Conservation (phyloP, 1,140 invertebrate genomes). For the Stenopsyche tienmushanensis region DNA sequence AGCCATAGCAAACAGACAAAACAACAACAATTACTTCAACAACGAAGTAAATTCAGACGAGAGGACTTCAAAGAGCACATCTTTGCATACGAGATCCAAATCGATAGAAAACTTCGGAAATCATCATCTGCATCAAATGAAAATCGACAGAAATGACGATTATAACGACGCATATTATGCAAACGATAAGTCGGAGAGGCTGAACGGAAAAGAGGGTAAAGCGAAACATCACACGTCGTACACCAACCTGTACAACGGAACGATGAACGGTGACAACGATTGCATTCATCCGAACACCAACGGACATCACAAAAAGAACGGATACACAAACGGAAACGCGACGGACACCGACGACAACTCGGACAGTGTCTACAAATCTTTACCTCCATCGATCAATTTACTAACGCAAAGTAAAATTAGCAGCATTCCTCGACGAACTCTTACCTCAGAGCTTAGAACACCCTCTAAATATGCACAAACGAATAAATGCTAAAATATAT, state of each 20-base stretch:
- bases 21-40: conserved; percentile 47
- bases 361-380: conserved; percentile 55
- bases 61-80: conserved; percentile 44
- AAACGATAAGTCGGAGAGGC: neutral
- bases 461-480: conserved; percentile 39
- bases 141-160: neutral
- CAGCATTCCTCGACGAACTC: conserved; percentile 52
- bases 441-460: conserved; percentile 28
- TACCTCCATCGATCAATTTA: conserved; percentile 54
- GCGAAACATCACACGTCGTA: conserved; percentile 54
- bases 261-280: conserved; percentile 47
- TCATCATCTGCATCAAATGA: conserved; percentile 3
- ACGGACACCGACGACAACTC: conserved; percentile 56
- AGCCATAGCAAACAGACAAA: conserved; percentile 47
- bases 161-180: neutral
- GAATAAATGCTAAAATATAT: conserved; percentile 30
- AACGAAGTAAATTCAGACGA: conserved; percentile 47
- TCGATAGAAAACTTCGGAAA: conserved; percentile 53
- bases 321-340: conserved; percentile 50
- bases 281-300: conserved; percentile 44
- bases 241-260: conserved; percentile 51
- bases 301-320: conserved; percentile 51
- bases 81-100: conserved; percentile 48
- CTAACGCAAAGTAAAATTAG: conserved; percentile 52
- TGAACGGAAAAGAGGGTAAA: conserved; percentile 43